Conservation (phyloP, 2,888 invertebrate species). For the Acanthopleura granulata region DNA sequence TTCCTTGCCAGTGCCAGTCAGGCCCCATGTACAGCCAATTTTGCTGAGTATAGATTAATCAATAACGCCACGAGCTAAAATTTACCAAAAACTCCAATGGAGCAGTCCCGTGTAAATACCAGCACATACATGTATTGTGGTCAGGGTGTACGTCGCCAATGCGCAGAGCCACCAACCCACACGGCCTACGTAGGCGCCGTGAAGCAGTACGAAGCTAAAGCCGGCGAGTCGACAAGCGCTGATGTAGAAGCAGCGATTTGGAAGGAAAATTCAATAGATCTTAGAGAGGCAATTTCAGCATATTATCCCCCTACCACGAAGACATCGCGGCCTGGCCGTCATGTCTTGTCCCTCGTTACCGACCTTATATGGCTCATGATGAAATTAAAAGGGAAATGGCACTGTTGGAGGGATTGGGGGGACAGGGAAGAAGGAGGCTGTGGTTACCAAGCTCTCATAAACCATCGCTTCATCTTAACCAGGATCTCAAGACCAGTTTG, state of each 20-base stretch:
- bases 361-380: not conserved
- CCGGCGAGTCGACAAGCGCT: not conserved
- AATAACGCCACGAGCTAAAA: slow-evolving; percentile 19
- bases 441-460: no score
- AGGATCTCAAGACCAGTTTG: no score
- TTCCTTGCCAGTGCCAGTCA: not conserved
- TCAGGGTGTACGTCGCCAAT: not conserved
- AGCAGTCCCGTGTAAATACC: slow-evolving; percentile 14
- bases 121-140: slow-evolving; percentile 8
- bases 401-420: not conserved
- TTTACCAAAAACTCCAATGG: slow-evolving; percentile 18
- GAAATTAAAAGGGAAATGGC: slow-evolving; percentile 14
- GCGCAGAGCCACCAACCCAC: not conserved
- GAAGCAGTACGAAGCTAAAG: slow-evolving; percentile 7
- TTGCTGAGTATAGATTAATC: slow-evolving; percentile 17
- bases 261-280: slow-evolving; percentile 19
- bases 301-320: not conserved
- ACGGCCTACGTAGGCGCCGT: not conserved
- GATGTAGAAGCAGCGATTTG: slow-evolving; percentile 12
- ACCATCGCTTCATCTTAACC: no score
- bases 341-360: not conserved
- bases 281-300: slow-evolving; percentile 14
- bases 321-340: not conserved
- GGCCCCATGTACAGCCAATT: slow-evolving; percentile 6
- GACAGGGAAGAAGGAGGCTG: no score